Conservation (phyloP, 2,888 invertebrate genomes). For the Drosophila lacicola region DNA sequence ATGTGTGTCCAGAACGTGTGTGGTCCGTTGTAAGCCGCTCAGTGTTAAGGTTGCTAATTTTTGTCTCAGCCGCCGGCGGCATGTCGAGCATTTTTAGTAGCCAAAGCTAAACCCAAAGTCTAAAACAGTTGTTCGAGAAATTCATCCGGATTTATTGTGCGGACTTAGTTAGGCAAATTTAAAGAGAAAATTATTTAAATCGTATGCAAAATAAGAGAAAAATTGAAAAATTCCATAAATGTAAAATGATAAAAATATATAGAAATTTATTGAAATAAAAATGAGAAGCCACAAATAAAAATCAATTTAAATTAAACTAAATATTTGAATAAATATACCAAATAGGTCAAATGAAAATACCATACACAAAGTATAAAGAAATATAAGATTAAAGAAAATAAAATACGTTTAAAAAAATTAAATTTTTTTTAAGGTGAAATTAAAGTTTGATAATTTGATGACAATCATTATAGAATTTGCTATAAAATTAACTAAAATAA, state of each 20-base stretch:
- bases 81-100: slow-evolving; percentile 72
- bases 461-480: neutral
- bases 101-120: slow-evolving; percentile 30
- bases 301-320: slow-evolving; percentile 28
- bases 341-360: slow-evolving; percentile 22
- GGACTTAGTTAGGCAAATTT: slow-evolving; percentile 44
- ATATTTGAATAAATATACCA: slow-evolving; percentile 5
- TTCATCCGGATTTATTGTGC: slow-evolving; percentile 58
- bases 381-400: neutral
- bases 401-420: neutral
- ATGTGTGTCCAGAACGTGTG: slow-evolving; percentile 50
- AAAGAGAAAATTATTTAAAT: slow-evolving; percentile 47
- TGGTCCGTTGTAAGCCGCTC: slow-evolving; percentile 55
- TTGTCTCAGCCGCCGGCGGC: slow-evolving; percentile 72
- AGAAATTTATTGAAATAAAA: slow-evolving; percentile 34
- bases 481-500: neutral
- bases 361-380: neutral
- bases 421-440: neutral
- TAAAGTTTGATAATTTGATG: neutral
- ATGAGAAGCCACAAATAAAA: slow-evolving; percentile 7
- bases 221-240: slow-evolving; percentile 34
- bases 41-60: slow-evolving; percentile 77
- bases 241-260: slow-evolving; percentile 2
- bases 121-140: slow-evolving; percentile 27
- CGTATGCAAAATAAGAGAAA: slow-evolving; percentile 33